Evolutionary conservation across 2,888 invertebrate genomes (phyloP), one percentile per base, ranked within the genome.

Genomic region (Leistus spinibarbis): DNA sequence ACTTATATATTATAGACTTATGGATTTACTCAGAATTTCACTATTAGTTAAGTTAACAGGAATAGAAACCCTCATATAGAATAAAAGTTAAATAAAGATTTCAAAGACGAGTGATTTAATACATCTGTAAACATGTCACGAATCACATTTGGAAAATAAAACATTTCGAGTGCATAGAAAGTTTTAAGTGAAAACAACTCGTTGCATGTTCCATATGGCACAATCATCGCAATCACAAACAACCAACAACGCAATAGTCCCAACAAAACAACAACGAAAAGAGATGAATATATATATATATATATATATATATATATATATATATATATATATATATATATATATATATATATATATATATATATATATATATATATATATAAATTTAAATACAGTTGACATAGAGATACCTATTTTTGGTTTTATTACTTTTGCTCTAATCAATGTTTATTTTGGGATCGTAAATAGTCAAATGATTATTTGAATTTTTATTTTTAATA

Each of bases 141-240:
- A 64, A 64, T 64, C 24, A 10, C 24, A n/a, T 16, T 64, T 64
- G 24, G n/a, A 9, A 64, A 64, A 24, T 19, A 60, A 60, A 60
- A 17, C 60, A 10, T 20, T 20, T 60, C 20, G n/a, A 64, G 27
- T 64, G 64, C 27, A 64, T 27, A 20, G 2, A 64, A 64, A 64
- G 64, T 64, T 64, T 64, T n/a, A 64, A 64, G 64, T 64, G 64
- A 64, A 22, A 64, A 64, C 64, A 64, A 27, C 13, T 19, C 17
- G 16, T 56, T 56, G 56, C 56, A 56, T 56, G 56, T 56, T 56
- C 16, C 40, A 40, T 7, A 40, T 40, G 40, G 7, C 40, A 40
- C 40, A 40, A 40, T 40, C 40, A 40, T 40, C 40, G 5, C 40
- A 2, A 40, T 40, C 40, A 7, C 40, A 40, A 40, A 40, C 40